phyloP scores from a whole-genome alignment of 2,888 invertebrate species.

The Acleris laterana region DNA sequence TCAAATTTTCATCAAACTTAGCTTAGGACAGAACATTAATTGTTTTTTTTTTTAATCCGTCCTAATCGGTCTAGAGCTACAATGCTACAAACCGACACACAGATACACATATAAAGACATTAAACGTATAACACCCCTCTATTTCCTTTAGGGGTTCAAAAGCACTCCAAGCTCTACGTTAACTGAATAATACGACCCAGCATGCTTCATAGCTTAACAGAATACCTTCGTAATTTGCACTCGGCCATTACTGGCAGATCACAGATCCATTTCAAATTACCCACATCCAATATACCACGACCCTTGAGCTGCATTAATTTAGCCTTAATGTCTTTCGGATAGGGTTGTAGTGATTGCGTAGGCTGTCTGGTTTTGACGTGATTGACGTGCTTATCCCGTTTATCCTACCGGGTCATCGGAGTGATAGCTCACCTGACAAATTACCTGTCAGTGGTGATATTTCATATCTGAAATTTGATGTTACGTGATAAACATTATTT shows the following conservation, averaged over 20 bases:
- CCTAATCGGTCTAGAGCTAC: too few species aligned
- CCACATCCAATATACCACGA: neutral
- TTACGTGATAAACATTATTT: neutral
- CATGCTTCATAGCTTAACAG: neutral
- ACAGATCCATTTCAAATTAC: slow-evolving; percentile 32
- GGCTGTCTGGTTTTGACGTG: slow-evolving; percentile 14
- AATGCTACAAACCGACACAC: too few species aligned
- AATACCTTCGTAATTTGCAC: slow-evolving; percentile 26
- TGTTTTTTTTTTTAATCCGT: too few species aligned
- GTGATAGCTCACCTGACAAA: slow-evolving; percentile 5
- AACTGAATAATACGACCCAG: neutral
- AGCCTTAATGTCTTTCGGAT: neutral
- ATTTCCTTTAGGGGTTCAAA: too few species aligned
- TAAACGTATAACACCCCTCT: too few species aligned
- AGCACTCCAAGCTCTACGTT: too few species aligned
- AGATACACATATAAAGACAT: too few species aligned
- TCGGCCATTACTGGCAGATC: slow-evolving; percentile 27
- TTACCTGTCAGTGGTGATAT: neutral
- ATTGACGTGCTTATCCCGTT: slow-evolving; percentile 23
- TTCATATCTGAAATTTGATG: neutral
- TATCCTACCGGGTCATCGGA: slow-evolving; percentile 23
- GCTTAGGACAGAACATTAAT: too few species aligned
- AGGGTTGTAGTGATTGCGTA: neutral
- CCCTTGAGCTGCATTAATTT: neutral
- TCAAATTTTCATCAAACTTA: too few species aligned